These are phyloP conservation scores for Yponomeuta sedellus DNA, from an alignment of 2,888 invertebrate species.

Conservation along the genomic window DNA sequence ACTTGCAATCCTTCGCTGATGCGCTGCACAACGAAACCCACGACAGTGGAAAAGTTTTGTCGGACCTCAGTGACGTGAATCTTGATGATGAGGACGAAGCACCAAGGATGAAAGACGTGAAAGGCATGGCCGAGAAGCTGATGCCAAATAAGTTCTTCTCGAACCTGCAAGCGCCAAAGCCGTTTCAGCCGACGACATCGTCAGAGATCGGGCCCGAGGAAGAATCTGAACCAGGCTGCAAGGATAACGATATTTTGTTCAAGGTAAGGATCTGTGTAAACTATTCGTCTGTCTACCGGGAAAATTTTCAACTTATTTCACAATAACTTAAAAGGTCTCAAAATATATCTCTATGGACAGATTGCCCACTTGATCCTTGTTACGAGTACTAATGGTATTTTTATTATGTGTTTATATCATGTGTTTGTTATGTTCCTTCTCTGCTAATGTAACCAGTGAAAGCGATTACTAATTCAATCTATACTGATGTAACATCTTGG, in stretches of 20 bases:
- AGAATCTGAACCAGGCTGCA: slow-evolving; percentile 38
- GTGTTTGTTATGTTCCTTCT: no score
- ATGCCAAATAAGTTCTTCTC: slow-evolving; percentile 61
- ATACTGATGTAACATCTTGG: no score
- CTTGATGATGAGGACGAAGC: slow-evolving; percentile 80
- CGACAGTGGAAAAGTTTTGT: slow-evolving; percentile 43
- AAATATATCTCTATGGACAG: no score
- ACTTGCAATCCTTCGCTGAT: slow-evolving; percentile 61
- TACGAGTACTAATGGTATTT: no score
- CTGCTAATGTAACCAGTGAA: no score
- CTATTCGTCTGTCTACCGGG: no score
- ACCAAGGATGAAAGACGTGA: slow-evolving; percentile 26
- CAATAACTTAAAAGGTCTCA: no score
- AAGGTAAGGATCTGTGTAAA: slow-evolving; percentile 52
- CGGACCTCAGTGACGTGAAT: slow-evolving; percentile 87
- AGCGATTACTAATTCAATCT: no score
- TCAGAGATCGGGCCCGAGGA: slow-evolving; percentile 43
- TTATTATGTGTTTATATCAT: no score
- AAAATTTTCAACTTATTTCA: no score
- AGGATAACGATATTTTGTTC: slow-evolving; percentile 63
- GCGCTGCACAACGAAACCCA: slow-evolving; percentile 56
- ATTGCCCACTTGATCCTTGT: no score
- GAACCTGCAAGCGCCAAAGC: slow-evolving; percentile 61
- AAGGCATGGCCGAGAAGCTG: slow-evolving; percentile 30
- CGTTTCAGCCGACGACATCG: slow-evolving; percentile 49